phyloP scores from a whole-genome alignment of 2,888 invertebrate genomes.

The Orthosia cruda region DNA sequence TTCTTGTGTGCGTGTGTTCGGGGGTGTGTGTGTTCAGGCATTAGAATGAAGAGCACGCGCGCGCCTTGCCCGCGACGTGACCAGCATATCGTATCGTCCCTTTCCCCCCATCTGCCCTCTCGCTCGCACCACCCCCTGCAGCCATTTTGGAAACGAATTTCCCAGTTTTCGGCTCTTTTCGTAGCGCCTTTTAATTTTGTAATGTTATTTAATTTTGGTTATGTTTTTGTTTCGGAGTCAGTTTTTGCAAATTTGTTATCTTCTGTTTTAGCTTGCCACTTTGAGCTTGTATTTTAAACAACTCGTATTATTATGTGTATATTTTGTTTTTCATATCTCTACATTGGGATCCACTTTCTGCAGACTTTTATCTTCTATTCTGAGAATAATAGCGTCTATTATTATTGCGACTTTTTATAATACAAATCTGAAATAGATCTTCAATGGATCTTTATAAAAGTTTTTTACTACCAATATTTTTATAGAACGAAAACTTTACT shows the following conservation, averaged over 20 bases:
- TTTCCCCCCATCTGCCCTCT: conserved; percentile 88
- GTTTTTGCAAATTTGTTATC: conserved; percentile 66
- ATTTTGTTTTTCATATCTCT: conserved; percentile 25
- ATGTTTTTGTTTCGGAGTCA: conserved; percentile 72
- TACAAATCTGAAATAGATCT: conserved; percentile 25
- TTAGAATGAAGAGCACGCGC: conserved; percentile 91
- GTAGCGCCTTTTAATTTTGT: conserved; percentile 88
- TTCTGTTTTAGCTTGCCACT: conserved; percentile 51
- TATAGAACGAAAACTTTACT: conserved; percentile 16
- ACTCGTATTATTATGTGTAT: conserved; percentile 24
- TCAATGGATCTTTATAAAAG: conserved; percentile 28
- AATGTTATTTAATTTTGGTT: conserved; percentile 84
- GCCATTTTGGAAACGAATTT: conserved; percentile 90
- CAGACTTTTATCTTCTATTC: conserved; percentile 10
- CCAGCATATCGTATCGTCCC: conserved; percentile 90
- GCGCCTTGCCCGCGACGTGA: conserved; percentile 91
- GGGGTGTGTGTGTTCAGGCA: conserved; percentile 87
- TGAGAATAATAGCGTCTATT: conserved; percentile 19
- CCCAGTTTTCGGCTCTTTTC: conserved; percentile 90
- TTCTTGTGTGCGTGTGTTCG: conserved; percentile 78
- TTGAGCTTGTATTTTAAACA: conserved; percentile 28
- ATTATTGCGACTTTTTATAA: conserved; percentile 18
- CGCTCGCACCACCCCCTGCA: conserved; percentile 87
- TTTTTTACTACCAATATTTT: conserved; percentile 27
- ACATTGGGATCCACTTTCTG: background rate